A percentile compares a stretch with the other conserved stretches of the same genome.
Conservation (phyloP, 23 tunicate genomes). For the Aplidium turbinatum region DNA sequence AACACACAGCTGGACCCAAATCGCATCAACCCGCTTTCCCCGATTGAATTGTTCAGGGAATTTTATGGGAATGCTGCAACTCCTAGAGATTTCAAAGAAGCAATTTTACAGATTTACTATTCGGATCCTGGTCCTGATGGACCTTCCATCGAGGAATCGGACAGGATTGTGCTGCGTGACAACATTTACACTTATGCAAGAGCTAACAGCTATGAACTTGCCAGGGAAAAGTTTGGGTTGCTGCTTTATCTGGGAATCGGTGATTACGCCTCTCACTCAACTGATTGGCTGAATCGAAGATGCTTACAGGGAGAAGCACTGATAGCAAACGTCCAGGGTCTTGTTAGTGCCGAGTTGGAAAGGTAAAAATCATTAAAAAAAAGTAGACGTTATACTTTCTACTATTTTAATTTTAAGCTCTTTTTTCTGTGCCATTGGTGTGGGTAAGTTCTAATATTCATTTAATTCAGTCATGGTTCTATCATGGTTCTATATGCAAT, state of each 20-base stretch:
- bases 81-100: conserved; percentile 19
- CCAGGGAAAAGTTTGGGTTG: too few species aligned
- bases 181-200: conserved; percentile 35
- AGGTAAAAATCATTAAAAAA: too few species aligned
- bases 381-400: too few species aligned
- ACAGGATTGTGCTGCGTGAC: conserved; percentile 35
- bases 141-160: neutral
- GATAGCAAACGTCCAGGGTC: too few species aligned
- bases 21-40: conserved; percentile 29
- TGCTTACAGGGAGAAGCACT: too few species aligned
- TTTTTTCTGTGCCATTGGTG: too few species aligned
- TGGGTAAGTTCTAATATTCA: too few species aligned
- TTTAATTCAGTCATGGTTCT: too few species aligned
- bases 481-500: too few species aligned
- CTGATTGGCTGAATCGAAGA: conserved; percentile 20
- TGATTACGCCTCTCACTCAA: conserved; percentile 10
- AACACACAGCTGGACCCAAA: conserved; percentile 23
- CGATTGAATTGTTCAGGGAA: conserved; percentile 20
- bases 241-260: conserved; percentile 37
- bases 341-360: too few species aligned
- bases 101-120: conserved; percentile 11
- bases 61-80: conserved; percentile 51
- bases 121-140: conserved; percentile 5
- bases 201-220: too few species aligned
- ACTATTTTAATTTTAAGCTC: too few species aligned